phyloP scores from a whole-genome alignment of 2,797 vertebrate genomes.

The Rhabdophis nuchalis region DNA sequence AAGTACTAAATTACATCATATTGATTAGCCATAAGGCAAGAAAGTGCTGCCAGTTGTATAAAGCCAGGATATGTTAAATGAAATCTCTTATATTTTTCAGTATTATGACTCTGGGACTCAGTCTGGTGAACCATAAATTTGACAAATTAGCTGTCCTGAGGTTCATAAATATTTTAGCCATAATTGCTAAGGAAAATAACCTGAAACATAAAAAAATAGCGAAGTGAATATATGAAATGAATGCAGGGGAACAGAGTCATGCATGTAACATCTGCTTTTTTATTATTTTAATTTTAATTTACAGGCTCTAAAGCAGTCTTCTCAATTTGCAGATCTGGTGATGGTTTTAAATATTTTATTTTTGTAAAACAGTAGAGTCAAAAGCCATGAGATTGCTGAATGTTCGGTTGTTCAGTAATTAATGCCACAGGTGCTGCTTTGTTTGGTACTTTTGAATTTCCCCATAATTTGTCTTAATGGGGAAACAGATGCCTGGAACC shows the following conservation, averaged over 20 bases:
- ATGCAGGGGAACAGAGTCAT: neutral
- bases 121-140: conserved; percentile 13
- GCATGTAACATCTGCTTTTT: neutral
- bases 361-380: neutral
- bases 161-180: neutral
- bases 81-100: conserved; percentile 37
- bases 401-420: neutral
- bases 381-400: neutral
- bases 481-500: neutral
- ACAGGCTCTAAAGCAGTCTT: neutral
- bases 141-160: neutral
- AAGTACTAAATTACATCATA: conserved; percentile 23
- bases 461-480: neutral
- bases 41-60: conserved; percentile 13
- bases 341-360: neutral
- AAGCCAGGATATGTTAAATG: neutral
- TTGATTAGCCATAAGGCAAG: conserved; percentile 35
- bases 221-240: neutral
- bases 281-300: too few species aligned
- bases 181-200: neutral
- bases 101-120: conserved; percentile 9
- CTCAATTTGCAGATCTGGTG: neutral
- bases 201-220: neutral
- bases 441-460: neutral
- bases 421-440: neutral